Percentiles rank a stretch among this genome's conserved stretches.
Evolutionary conservation across 37 sponge, comb jelly and placozoan genomes (phyloP).

Genomic region (Aphrocallistes beatrix): DNA sequence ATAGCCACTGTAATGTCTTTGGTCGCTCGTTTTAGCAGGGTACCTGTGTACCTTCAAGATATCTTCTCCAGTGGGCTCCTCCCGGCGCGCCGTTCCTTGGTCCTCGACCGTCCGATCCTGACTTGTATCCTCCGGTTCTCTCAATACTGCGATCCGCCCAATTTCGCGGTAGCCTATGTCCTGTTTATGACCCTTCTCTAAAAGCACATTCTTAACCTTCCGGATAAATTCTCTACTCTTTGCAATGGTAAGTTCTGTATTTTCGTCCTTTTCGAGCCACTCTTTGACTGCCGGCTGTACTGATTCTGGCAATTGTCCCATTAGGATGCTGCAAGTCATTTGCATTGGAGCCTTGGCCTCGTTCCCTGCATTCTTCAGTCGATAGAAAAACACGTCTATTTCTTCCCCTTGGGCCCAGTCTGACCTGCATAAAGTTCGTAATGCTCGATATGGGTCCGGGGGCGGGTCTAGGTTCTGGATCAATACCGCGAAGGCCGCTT

Average conservation of each 20-base stretch:
- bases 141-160: not conserved
- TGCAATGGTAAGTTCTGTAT: not conserved
- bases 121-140: not conserved
- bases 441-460: not conserved
- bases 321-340: not conserved
- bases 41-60: not conserved
- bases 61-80: not conserved
- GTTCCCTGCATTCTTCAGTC: not conserved
- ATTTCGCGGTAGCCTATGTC: too few species aligned
- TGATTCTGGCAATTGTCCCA: not conserved
- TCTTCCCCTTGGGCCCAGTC: conserved; percentile 1
- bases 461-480: not conserved
- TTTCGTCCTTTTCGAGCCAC: not conserved
- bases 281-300: not conserved
- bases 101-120: not conserved
- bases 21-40: not conserved
- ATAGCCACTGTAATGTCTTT: too few species aligned
- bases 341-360: conserved; percentile 10
- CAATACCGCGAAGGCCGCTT: not conserved
- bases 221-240: not conserved
- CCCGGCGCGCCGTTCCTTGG: not conserved
- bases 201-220: not conserved
- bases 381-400: conserved; percentile 15
- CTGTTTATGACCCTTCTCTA: not conserved
- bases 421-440: not conserved